Base-by-base conservation (phyloP, 2,797 vertebrate genomes). In the Ptychobarbus kaznakovi region DNA sequence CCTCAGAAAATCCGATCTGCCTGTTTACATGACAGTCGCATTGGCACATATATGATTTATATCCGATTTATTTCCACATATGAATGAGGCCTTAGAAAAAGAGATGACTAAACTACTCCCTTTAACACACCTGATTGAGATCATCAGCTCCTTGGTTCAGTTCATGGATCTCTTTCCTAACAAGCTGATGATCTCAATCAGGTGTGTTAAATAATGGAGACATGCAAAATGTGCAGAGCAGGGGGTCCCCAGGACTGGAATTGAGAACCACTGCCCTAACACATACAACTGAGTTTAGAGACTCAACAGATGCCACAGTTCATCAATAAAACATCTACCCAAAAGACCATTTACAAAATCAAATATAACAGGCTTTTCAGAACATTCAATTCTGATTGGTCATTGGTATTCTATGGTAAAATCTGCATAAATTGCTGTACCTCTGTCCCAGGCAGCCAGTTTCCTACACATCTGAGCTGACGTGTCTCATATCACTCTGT, bases 231-330 rank as follows among this genome's bases (percentile, higher is more conserved):
- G 32, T 3, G 32, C 32, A 32, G 32, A 32, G 32, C 32, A 32
- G 32, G 32, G 32, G 32, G 32, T 32, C 32, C 32, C 32, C 32
- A 32, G 32, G 32, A 32, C 32, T 32, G 32, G 32, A 32, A 32
- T 32, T 32, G 32, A 32, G 32, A 32, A 32, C 32, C 32, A 32
- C 32, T 32, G 32, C 32, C 25, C 51, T 70, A 56, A 58, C 84
- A 86, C 63, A 82, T 69, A 74, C 6, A 69, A 69, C 78, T 32
- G 28, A 25, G n/a, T 13, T 38, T 81, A 38, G 7, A 25, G 6
- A 46, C n/a, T 63, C 22, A 4, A 10, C 58, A 63, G 12, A 63
- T 63, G 4, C 58, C 58, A 63, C n/a, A 63, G 12, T 28, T 28
- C 11, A 28, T 63, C 58, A 28, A 13, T 13, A 0, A 25, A 25